Evolutionary conservation across 2,113 vertebrate genomes (phyloP).

Genomic region (Rhinogobius similis): DNA sequence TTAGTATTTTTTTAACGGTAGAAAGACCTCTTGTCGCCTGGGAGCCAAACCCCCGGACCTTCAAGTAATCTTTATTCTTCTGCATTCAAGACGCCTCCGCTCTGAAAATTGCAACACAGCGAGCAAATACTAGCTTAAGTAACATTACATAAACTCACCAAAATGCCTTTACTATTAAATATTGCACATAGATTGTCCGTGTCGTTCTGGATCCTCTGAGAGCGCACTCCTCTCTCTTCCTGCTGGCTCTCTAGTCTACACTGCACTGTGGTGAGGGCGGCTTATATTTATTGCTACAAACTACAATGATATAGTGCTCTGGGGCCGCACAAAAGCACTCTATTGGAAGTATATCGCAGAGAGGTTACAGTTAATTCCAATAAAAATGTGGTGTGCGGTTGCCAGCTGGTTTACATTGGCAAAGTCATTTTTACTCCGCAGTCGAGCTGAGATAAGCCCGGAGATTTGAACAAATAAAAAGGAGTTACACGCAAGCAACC

Average conservation of each 20-base stretch:
- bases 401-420: constrained; percentile 24
- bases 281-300: constrained; percentile 8
- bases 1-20: no score
- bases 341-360: constrained; percentile 15
- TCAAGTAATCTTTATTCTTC: no score
- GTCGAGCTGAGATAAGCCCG: constrained; percentile 48
- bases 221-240: not conserved
- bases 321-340: not conserved
- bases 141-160: no score
- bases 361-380: constrained; percentile 39
- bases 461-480: constrained; percentile 67
- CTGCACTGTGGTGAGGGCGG: not conserved
- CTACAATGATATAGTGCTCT: constrained; percentile 8
- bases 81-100: no score
- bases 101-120: no score
- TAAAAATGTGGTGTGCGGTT: constrained; percentile 19
- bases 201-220: not conserved
- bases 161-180: no score
- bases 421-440: constrained; percentile 44
- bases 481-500: constrained; percentile 49
- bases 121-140: no score
- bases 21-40: no score
- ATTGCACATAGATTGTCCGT: not conserved
- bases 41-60: no score
- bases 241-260: not conserved